phyloP scores from a whole-genome alignment of 2,888 invertebrate genomes.

The Siphonodentalium dalli region DNA sequence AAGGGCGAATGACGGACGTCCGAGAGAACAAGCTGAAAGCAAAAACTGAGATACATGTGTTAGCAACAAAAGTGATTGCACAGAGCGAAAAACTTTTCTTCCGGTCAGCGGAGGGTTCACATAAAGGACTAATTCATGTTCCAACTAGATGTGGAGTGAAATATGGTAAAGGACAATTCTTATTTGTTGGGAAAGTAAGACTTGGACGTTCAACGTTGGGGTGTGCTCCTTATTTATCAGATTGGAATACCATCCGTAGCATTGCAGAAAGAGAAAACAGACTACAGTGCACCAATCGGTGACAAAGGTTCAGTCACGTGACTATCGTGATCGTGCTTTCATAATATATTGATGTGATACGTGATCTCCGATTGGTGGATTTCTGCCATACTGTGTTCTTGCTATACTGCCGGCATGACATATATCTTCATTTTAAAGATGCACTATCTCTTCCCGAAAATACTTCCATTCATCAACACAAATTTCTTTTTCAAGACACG shows the following conservation, averaged over 20 bases:
- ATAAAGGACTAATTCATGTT: slow-evolving; percentile 39
- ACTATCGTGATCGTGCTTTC: no score
- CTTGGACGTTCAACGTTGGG: slow-evolving; percentile 42
- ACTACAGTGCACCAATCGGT: slow-evolving; percentile 39
- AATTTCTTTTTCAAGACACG: no score
- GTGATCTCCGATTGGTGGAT: no score
- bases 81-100: no score
- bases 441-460: no score
- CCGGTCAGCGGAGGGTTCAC: no score
- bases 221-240: slow-evolving; percentile 46
- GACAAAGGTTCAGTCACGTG: no score
- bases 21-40: slow-evolving; percentile 24
- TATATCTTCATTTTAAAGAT: no score
- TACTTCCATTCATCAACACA: no score
- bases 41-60: slow-evolving; percentile 38
- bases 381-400: no score
- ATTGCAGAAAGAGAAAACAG: slow-evolving; percentile 30
- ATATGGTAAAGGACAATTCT: slow-evolving; percentile 40
- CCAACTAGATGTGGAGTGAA: slow-evolving; percentile 41
- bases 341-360: no score
- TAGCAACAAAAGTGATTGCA: slow-evolving; percentile 42
- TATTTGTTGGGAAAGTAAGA: slow-evolving; percentile 47
- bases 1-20: slow-evolving; percentile 40
- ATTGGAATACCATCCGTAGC: slow-evolving; percentile 41
- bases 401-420: no score